These are phyloP conservation scores for Eretmochelys imbricata DNA, from an alignment of 2,113 vertebrate genomes.

Conservation along the genomic window DNA sequence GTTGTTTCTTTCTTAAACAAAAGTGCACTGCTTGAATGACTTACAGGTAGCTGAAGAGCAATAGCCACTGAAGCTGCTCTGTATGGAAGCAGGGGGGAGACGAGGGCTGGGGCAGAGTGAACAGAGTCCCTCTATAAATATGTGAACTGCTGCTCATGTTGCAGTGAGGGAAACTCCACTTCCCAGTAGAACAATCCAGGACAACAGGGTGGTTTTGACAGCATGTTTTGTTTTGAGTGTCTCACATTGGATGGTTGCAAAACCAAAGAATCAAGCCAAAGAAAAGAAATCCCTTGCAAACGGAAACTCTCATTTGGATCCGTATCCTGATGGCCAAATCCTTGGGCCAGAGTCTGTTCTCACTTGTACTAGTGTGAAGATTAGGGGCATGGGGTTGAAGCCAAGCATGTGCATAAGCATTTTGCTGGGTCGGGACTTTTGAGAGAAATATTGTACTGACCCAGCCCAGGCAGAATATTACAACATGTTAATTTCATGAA, in stretches of 20 bases:
- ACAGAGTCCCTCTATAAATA: fast-evolving
- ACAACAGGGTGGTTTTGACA: background rate
- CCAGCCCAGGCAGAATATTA: background rate
- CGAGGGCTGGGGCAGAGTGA: fast-evolving
- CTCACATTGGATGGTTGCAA: background rate
- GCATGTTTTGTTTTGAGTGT: background rate
- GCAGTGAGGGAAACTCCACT: background rate
- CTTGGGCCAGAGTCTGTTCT: fast-evolving
- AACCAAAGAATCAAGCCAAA: fast-evolving
- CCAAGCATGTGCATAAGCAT: fast-evolving
- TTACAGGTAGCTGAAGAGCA: background rate
- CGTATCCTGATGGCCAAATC: background rate
- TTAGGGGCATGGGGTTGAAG: fast-evolving
- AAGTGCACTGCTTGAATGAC: background rate
- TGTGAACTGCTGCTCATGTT: background rate
- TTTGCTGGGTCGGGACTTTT: fast-evolving
- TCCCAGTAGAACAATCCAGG: fast-evolving
- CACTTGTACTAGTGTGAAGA: fast-evolving
- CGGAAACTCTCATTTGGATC: fast-evolving
- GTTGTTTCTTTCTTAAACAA: background rate
- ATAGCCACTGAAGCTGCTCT: background rate
- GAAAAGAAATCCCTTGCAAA: background rate
- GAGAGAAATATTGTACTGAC: background rate
- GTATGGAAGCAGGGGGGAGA: background rate
- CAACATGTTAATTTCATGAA: fast-evolving